Base-by-base conservation (phyloP, 2,113 vertebrate genomes). In the Oryzias curvinotus region DNA sequence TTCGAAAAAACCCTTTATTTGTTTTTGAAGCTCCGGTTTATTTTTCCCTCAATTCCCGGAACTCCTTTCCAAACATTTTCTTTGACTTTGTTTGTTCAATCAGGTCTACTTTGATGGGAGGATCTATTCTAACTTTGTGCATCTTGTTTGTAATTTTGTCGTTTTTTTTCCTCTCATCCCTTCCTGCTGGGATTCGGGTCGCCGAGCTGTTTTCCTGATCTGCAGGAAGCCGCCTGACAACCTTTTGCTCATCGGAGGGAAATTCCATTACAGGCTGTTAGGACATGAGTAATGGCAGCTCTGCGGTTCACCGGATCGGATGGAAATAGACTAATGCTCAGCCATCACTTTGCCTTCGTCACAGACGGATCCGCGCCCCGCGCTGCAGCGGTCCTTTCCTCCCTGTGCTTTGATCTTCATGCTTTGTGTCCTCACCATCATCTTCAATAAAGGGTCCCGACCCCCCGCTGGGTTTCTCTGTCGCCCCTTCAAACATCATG, bases 201-300 rank as follows among this genome's bases (percentile, higher is more conserved):
- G 14, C 46, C 41, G 77, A 78, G 78, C 62, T 61, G 53, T 71
- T 70, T 49, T 44, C 73, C 65, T 71, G 66, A 83, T 79, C 74
- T 78, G 54, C 77, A 41, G 69, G 42, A 43, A 75, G 78, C 55
- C 53, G 61, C 72, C 81, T 83, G 87, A 87, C 85, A 86, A 81
- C 85, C 81, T 84, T 75, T 85, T 83, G 77, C 87, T 89, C 85
- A 89, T 87, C 87, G 66, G 72, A 78, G 82, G 85, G 88, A 88
- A 90, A 91, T 91, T 89, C 87, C 88, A 90, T 91, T 90, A 90
- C 54, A 59, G 74, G 75, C 81, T 84, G 83, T 89, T 89, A 81
- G 75, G 82, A 76, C 79, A 74, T 87, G 87, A 84, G 81, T 91
- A 89, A 90, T 88, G 85, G 85, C 85, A 67, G 67, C 59, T 74